phyloP scores from a whole-genome alignment of 1,140 invertebrate species.

The Brachionus asplanchnoidis region DNA sequence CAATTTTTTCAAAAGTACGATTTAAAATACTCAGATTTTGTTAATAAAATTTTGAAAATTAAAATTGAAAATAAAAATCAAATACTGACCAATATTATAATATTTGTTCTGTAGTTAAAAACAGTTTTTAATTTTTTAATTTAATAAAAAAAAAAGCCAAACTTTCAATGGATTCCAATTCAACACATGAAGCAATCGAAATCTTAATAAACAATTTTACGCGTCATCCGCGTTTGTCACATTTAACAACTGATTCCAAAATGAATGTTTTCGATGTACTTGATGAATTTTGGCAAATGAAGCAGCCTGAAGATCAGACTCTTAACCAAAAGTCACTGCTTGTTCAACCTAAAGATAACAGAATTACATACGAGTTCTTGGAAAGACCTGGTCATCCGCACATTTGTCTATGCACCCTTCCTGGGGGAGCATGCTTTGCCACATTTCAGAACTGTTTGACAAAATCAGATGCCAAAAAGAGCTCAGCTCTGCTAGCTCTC shows the following conservation, averaged over 20 bases:
- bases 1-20: not conserved
- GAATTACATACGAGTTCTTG: constrained; percentile 89
- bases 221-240: constrained; percentile 40
- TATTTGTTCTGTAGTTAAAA: not conserved
- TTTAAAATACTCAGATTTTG: not conserved
- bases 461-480: constrained; percentile 83
- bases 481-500: constrained; percentile 86
- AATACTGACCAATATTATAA: not conserved
- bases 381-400: constrained; percentile 81
- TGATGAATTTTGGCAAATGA: constrained; percentile 96
- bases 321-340: constrained; percentile 61
- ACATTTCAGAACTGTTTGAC: constrained; percentile 91
- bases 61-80: not conserved
- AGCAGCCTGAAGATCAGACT: constrained; percentile 63
- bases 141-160: not conserved
- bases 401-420: constrained; percentile 86
- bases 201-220: constrained; percentile 15
- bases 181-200: constrained; percentile 2
- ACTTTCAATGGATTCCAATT: not conserved
- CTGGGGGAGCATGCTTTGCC: constrained; percentile 88
- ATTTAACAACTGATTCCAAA: constrained; percentile 54
- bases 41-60: not conserved
- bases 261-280: constrained; percentile 90
- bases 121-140: not conserved
- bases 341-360: constrained; percentile 66